These are phyloP conservation scores for Menidia menidia DNA, from an alignment of 2,797 vertebrate genomes.

Conservation along the genomic window DNA sequence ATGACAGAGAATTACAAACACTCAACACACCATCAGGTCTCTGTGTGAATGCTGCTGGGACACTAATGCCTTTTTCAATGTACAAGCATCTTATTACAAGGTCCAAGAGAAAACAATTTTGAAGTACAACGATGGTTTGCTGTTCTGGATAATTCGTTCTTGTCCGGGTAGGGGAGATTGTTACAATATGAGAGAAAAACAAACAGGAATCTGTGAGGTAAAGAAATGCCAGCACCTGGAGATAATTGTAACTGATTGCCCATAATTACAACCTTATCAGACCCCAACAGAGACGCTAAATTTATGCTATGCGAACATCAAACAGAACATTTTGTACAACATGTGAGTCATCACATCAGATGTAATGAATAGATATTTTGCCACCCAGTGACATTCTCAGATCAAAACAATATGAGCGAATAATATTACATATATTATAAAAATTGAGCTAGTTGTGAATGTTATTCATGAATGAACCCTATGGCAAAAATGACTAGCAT, in stretches of 20 bases:
- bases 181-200: constrained; percentile 34
- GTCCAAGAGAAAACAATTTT: constrained; percentile 15
- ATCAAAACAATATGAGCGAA: not conserved
- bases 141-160: constrained; percentile 13
- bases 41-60: constrained; percentile 6
- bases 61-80: not conserved
- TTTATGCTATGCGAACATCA: not conserved
- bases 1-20: not conserved
- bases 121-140: constrained; percentile 16
- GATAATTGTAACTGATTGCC: constrained; percentile 61
- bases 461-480: not conserved
- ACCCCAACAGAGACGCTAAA: constrained; percentile 19
- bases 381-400: not conserved
- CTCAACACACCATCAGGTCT: not conserved
- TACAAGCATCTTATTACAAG: not conserved
- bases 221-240: constrained; percentile 58
- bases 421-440: not conserved
- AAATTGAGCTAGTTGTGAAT: not conserved
- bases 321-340: not conserved
- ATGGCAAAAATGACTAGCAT: not conserved
- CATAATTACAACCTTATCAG: constrained; percentile 54
- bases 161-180: not conserved
- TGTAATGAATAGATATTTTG: not conserved
- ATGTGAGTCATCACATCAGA: not conserved
- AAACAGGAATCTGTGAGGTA: constrained; percentile 14